phyloP scores from a whole-genome alignment of 1,140 invertebrate genomes.

The Pseudomyrmex concolor region DNA sequence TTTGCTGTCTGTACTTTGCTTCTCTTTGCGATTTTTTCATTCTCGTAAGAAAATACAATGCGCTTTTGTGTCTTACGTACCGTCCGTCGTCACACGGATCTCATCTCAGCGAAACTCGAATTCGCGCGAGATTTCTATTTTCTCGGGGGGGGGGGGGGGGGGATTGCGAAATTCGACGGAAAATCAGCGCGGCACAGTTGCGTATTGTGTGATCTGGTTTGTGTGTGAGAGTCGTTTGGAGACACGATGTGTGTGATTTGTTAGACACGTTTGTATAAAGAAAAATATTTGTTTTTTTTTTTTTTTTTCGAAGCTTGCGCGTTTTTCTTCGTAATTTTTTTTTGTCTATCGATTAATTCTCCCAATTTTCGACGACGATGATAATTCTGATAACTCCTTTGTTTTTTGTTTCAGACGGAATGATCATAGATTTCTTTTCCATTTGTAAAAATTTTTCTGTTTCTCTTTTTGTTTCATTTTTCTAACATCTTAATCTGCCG shows the following conservation, averaged over 20 bases:
- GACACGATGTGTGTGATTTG: constrained; percentile 50
- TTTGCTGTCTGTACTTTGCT: constrained; percentile 39
- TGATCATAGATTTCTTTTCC: constrained; percentile 1
- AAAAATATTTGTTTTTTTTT: constrained; percentile 36
- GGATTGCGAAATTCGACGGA: constrained; percentile 47
- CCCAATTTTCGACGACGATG: constrained; percentile 11
- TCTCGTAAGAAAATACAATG: constrained; percentile 18
- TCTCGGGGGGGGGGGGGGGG: no score
- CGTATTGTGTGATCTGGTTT: no score
- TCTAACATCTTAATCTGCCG: constrained; percentile 37
- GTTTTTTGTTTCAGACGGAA: constrained; percentile 16
- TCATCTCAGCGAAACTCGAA: neutral
- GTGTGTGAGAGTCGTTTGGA: constrained; percentile 46
- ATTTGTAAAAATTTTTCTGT: no score
- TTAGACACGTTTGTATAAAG: constrained; percentile 64
- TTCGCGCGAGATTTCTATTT: neutral
- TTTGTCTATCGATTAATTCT: constrained; percentile 16
- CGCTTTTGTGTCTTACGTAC: neutral
- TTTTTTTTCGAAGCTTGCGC: constrained; percentile 24
- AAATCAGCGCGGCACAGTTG: constrained; percentile 47
- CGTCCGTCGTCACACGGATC: constrained; percentile 22
- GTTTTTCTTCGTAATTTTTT: constrained; percentile 21
- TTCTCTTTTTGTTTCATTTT: no score
- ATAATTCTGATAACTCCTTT: neutral
- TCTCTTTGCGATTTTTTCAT: constrained; percentile 19